These are phyloP conservation scores for Tenthredo mesomela DNA, from an alignment of 2,888 invertebrate genomes.

Conservation along the genomic window DNA sequence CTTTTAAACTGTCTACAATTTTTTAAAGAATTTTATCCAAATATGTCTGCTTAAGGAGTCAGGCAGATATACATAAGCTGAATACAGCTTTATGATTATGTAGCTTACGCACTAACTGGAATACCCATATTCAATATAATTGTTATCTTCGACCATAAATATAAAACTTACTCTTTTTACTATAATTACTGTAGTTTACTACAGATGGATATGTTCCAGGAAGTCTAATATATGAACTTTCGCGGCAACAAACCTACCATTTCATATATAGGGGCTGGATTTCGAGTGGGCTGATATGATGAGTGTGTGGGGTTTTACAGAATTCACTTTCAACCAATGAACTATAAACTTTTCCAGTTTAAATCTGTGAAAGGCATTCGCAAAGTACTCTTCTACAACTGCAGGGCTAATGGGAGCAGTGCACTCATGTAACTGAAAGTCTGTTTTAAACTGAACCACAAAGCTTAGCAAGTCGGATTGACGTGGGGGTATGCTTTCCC, in stretches of 20 bases:
- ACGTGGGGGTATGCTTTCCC: conserved; percentile 40
- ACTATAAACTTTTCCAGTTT: neutral
- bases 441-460: neutral
- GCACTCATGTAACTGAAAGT: conserved; percentile 35
- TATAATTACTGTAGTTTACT: neutral
- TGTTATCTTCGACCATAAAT: neutral
- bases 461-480: neutral
- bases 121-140: neutral
- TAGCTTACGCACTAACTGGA: neutral
- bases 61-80: neutral
- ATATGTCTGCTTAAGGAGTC: neutral
- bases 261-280: neutral
- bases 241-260: neutral
- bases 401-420: conserved; percentile 12
- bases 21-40: neutral
- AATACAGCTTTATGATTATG: neutral
- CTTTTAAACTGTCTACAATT: neutral
- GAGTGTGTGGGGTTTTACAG: neutral
- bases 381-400: neutral
- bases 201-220: neutral
- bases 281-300: neutral
- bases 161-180: neutral
- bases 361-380: conserved; percentile 2
- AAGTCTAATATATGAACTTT: neutral
- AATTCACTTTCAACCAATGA: neutral